A percentile compares a stretch with the other conserved stretches of the same genome.
Conservation (phyloP, 2,797 vertebrate species). For the Mus caroli region DNA sequence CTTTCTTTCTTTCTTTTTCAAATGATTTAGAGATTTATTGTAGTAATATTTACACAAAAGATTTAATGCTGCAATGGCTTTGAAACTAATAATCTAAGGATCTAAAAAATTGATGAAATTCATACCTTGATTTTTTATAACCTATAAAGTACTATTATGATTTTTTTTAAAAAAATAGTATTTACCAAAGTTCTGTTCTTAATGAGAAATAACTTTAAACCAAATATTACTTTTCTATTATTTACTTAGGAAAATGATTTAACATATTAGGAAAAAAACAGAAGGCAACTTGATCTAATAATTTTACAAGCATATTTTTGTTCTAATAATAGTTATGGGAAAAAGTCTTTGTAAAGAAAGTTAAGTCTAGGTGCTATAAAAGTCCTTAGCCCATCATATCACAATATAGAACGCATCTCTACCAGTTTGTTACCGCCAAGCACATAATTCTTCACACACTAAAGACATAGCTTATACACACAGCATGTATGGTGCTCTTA, state of each 20-base stretch:
- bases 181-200: slow-evolving; percentile 15
- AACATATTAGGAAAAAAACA: slow-evolving; percentile 33
- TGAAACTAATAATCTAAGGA: slow-evolving; percentile 36
- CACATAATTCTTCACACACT: not conserved
- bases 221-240: slow-evolving; percentile 33
- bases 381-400: not conserved
- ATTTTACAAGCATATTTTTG: slow-evolving; percentile 20
- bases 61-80: slow-evolving; percentile 31
- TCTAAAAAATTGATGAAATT: not conserved
- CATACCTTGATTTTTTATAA: slow-evolving; percentile 14
- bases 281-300: not conserved
- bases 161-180: not conserved
- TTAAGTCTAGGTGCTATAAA: not conserved
- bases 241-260: slow-evolving; percentile 75
- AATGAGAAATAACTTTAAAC: slow-evolving; percentile 54
- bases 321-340: not conserved
- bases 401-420: not conserved
- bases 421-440: not conserved
- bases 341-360: not conserved
- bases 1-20: not conserved
- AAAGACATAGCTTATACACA: not conserved
- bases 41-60: not conserved
- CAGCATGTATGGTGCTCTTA: not conserved
- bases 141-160: slow-evolving; percentile 52
- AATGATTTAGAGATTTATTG: slow-evolving; percentile 1